These are phyloP conservation scores for Pteropus rufus DNA, from an alignment of 2,797 vertebrate species.

Conservation along the genomic window DNA sequence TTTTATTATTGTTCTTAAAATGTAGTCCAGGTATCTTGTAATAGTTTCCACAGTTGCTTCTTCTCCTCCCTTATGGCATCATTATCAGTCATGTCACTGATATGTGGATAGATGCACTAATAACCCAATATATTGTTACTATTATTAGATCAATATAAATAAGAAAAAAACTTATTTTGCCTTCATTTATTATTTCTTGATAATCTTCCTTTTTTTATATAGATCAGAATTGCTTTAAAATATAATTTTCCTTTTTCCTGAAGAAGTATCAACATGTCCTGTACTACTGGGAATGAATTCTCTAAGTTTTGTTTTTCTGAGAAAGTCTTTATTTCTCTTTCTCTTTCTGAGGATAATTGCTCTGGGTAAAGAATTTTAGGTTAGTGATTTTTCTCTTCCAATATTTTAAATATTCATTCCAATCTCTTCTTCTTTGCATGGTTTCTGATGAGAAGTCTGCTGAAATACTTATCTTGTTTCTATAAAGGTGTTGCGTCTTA, in stretches of 20 bases:
- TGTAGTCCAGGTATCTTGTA: neutral
- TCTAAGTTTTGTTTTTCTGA: too few relatives aligned
- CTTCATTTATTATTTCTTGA: neutral
- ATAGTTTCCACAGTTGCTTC: neutral
- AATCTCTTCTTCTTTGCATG: too few relatives aligned
- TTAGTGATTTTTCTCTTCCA: too few relatives aligned
- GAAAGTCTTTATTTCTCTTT: too few relatives aligned
- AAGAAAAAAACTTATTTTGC: neutral
- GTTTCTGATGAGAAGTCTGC: too few relatives aligned
- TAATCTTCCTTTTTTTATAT: neutral
- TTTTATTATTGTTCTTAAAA: neutral
- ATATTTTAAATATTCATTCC: too few relatives aligned
- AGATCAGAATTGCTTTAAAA: neutral
- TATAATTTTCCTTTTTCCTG: neutral
- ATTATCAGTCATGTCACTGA: neutral
- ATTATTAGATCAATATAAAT: neutral
- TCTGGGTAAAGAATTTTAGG: too few relatives aligned
- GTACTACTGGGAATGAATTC: too few relatives aligned
- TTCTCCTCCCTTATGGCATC: neutral
- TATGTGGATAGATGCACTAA: too few relatives aligned
- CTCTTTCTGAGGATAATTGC: too few relatives aligned
- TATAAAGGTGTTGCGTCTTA: neutral
- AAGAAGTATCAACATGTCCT: neutral
- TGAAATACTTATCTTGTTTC: too few relatives aligned
- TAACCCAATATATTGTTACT: neutral